Evolutionary conservation across 92 coral and sea anemone genomes (phyloP).

Genomic region (Palythoa heliodiscus): DNA sequence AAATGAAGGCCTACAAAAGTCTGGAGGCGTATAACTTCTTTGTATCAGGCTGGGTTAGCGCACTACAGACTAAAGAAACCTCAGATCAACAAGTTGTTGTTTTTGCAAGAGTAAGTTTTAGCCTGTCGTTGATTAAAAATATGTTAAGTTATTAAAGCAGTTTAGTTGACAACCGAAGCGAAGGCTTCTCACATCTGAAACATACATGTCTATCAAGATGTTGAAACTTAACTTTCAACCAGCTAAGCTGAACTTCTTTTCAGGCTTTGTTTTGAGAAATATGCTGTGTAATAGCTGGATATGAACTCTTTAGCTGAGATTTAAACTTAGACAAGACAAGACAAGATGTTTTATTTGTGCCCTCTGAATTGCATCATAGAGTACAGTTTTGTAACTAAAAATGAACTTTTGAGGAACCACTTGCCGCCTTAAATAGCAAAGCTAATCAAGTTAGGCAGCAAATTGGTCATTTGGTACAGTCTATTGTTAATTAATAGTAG

Average conservation of each 20-base stretch:
- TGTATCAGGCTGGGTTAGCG: background rate
- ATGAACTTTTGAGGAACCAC: slow-evolving; percentile 17
- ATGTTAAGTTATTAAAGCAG: background rate
- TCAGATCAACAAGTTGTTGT: background rate
- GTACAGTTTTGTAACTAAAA: slow-evolving; percentile 11
- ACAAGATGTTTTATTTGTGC: slow-evolving; percentile 24
- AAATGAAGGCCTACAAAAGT: slow-evolving; percentile 70
- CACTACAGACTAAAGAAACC: slow-evolving; percentile 22
- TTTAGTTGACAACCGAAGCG: background rate
- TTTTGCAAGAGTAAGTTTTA: slow-evolving; percentile 29
- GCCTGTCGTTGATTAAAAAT: background rate
- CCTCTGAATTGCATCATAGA: slow-evolving; percentile 15
- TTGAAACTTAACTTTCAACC: background rate
- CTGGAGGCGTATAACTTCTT: slow-evolving; percentile 55
- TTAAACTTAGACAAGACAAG: slow-evolving; percentile 4
- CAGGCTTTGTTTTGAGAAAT: background rate
- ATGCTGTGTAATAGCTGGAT: background rate
- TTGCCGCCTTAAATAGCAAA: slow-evolving; percentile 10
- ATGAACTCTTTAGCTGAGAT: slow-evolving; percentile 3
- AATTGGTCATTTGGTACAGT: too few relatives aligned
- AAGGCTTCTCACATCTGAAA: slow-evolving; percentile 1
- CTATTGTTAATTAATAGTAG: too few relatives aligned
- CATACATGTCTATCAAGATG: background rate
- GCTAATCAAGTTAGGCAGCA: slow-evolving; percentile 14
- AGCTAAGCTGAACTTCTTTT: background rate